Conservation (phyloP, 1,140 invertebrate genomes). For the Rhyzopertha dominica region DNA sequence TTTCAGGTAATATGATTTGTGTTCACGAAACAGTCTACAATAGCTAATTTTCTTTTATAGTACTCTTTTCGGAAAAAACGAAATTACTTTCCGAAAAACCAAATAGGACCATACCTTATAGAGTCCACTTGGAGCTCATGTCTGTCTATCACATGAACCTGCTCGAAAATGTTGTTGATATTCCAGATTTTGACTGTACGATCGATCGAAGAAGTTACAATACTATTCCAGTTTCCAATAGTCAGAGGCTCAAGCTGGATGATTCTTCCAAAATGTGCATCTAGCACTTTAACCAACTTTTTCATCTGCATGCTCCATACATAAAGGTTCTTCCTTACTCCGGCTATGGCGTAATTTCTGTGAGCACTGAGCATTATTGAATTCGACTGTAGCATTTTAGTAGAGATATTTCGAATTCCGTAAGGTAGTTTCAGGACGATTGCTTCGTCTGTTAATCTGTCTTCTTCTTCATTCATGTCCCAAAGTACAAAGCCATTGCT, state of each 20-base stretch:
- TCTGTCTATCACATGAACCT: conserved; percentile 92
- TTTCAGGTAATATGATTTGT: no score
- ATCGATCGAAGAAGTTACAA: conserved; percentile 96
- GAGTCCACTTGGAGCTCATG: conserved; percentile 94
- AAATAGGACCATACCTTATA: conserved; percentile 74
- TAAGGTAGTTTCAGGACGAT: conserved; percentile 76
- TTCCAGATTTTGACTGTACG: conserved; percentile 99
- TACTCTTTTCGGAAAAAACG: no score
- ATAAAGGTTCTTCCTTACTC: conserved; percentile 93
- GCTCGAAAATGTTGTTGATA: conserved; percentile 97
- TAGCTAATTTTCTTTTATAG: no score
- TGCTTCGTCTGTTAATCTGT: conserved; percentile 47
- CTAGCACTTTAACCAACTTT: conserved; percentile 84
- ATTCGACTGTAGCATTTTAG: conserved; percentile 81
- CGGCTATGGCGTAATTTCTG: conserved; percentile 89
- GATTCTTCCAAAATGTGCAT: conserved; percentile 96
- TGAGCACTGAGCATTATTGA: conserved; percentile 86
- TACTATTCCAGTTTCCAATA: conserved; percentile 86
- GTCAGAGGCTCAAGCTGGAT: conserved; percentile 84
- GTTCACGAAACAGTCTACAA: no score
- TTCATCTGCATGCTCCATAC: conserved; percentile 81
- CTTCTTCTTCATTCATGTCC: conserved; percentile 52
- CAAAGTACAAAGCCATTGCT: conserved; percentile 77
- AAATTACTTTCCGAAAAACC: no score
- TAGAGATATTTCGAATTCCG: conserved; percentile 88